Base-by-base conservation (phyloP, 2,113 vertebrate species). In the Epinephelus cyanopodus region DNA sequence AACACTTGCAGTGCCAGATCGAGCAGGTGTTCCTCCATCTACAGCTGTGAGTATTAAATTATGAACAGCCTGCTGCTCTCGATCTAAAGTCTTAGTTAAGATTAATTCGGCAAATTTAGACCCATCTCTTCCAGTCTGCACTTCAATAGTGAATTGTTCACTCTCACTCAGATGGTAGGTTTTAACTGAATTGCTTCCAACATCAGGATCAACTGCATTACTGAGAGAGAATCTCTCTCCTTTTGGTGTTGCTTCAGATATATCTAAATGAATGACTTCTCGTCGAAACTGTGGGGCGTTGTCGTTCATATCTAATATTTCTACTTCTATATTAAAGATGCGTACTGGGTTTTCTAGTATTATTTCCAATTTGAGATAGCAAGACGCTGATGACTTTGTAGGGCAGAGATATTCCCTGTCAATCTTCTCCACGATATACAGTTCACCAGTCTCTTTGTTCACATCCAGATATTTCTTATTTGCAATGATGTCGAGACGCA, bases 391-490 rank as follows among this genome's bases (percentile, higher is more conserved):
- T 58, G 68, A 13, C 1, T 87, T 94, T 47, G 69, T 4, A 0
- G 2, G 0, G 12, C 92, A 95, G 29, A 95, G 48, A 39, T 85
- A 63, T 83, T 95, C 91, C 0, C 95, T 85, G 29, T 96, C 94
- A 9, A 94, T 94, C 13, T 84, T 93, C 25, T 93, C 92, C 13
- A 89, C 82, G 29, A 95, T 84, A 33, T 86, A 95, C 19, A 97
- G 90, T 19, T 96, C 94, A 0, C 45, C 65, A 50, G 65, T 67
- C n/a, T 50, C 65, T 67, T 69, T 69, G 50, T 54, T 69, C 67
- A 69, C 50, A 19, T 69, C 67, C 50, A 52, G 19, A 67, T 67
- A 67, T 67, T 67, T 67, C 5, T 67, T 67, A 6, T 19, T 67
- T 1, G 65, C 25, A 1, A 67, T 50, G 7, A 67, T 1, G 14